Percentiles rank a stretch among this genome's conserved stretches.
phyloP scores from a whole-genome alignment of 2,113 vertebrate species.

The Larimichthys polyactis region DNA sequence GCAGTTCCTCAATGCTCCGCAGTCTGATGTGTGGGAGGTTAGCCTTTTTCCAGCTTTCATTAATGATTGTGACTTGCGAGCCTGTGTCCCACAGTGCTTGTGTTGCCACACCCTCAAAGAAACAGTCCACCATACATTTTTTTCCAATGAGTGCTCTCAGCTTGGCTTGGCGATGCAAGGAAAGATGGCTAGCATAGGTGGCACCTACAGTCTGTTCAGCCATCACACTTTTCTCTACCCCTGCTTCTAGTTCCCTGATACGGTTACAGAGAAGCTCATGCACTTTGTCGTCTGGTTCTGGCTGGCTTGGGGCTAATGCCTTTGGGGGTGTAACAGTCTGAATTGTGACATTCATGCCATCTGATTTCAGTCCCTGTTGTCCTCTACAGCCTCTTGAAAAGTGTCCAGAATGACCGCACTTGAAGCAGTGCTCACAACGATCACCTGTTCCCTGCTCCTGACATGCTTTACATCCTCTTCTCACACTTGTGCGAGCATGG shows the following conservation, averaged over 20 bases:
- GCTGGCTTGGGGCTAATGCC: no score
- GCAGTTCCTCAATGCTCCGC: neutral
- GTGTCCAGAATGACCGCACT: conserved; percentile 12
- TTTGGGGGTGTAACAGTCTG: no score
- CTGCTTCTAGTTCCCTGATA: conserved; percentile 7
- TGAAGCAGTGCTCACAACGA: conserved; percentile 28
- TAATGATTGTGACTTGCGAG: neutral
- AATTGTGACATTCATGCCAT: no score
- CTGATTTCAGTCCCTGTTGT: no score
- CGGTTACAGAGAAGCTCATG: neutral
- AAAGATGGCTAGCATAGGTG: neutral
- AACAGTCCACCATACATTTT: conserved; percentile 4
- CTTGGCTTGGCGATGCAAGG: neutral
- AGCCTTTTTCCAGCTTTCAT: neutral
- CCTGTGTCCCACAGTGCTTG: conserved; percentile 15
- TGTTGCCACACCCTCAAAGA: conserved; percentile 11
- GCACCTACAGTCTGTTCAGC: neutral
- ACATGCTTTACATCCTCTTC: no score
- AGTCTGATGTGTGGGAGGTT: neutral
- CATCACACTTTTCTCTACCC: neutral
- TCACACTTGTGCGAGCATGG: no score
- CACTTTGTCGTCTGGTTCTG: no score
- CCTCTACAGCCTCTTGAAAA: conserved; percentile 3
- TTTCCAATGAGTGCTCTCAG: neutral
- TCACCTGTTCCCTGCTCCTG: neutral